Conservation (phyloP, 2,113 vertebrate genomes). For the Pavo muticus region DNA sequence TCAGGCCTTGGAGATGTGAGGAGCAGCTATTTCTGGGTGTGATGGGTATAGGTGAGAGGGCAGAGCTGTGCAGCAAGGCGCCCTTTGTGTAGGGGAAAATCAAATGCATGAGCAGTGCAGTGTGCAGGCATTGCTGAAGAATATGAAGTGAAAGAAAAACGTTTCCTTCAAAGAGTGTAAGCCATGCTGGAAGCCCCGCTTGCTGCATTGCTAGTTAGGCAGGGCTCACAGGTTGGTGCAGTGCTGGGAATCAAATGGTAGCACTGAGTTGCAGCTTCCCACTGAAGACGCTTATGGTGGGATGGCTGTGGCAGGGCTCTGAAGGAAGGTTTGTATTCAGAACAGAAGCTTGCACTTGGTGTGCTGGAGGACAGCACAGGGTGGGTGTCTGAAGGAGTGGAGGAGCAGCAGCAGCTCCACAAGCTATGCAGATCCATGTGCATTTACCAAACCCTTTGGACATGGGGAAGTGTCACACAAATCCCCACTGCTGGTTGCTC, state of each 20-base stretch:
- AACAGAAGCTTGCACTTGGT: not conserved
- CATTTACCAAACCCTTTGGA: not conserved
- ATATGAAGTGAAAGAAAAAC: not conserved
- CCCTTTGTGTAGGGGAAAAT: not conserved
- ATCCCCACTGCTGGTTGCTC: not conserved
- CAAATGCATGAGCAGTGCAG: not conserved
- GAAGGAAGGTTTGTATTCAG: not conserved
- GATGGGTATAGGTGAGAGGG: not conserved
- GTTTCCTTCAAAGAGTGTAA: not conserved
- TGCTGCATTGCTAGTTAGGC: not conserved
- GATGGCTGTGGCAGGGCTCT: not conserved
- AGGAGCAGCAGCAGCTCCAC: not conserved
- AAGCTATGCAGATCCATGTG: not conserved
- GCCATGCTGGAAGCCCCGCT: not conserved
- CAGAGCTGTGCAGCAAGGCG: not conserved
- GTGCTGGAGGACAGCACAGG: not conserved
- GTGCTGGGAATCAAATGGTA: not conserved
- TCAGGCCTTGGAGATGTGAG: not conserved
- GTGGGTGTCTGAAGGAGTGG: not conserved
- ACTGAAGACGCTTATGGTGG: not conserved
- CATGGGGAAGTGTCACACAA: not conserved
- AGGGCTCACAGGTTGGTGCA: not conserved
- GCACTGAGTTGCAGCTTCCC: rapidly evolving
- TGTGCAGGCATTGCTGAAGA: rapidly evolving
- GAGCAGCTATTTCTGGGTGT: not conserved